Evolutionary conservation across 2,888 invertebrate genomes (phyloP), one percentile per base, ranked within the genome.

Genomic region (Salpingus planirostris): DNA sequence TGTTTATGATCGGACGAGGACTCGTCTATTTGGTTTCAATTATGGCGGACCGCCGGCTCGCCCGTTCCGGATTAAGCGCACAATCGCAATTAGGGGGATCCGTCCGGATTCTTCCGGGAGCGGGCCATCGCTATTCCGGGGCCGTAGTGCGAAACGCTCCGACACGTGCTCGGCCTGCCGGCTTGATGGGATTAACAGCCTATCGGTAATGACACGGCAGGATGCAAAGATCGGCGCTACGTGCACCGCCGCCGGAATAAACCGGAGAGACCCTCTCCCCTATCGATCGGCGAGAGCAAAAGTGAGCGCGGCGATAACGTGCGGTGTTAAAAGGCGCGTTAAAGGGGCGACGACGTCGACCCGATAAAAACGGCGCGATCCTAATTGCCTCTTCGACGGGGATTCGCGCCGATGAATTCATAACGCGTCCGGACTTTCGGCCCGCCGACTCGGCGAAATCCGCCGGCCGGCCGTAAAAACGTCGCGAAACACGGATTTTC

Each of bases 151-250:
- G 44, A 46, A 52, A 49, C 50, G 49, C 43, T 46, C 45, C 40
- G 49, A 52, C 52, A 54, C 54, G 54, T 51, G 52, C 51, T 49
- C 51, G 45, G 46, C 43, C 43, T 47, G 44, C 47, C 47, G 44
- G 49, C 47, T 51, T 48, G 53, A 53, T 48, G 45, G 50, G 54
- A 52, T 54, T 53, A 53, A 51, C 52, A 47, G 47, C 49, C 50
- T 49, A 52, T 53, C 52, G 45, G 51, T 52, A 54, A 52, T 54
- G 52, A 51, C 49, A 52, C 49, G 47, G 40, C 49, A 47, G 50
- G 50, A 54, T 54, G 52, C 54, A 54, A 52, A 54, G 52, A 54
- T 52, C 51, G 51, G 31, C 36, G 46, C 38, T 47, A 50, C 47
- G 52, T 50, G 52, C 42, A 37, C 31, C 13, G 29, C 25, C 37